phyloP scores from a whole-genome alignment of 2,888 invertebrate genomes.

The Oxystoma pomonae region DNA sequence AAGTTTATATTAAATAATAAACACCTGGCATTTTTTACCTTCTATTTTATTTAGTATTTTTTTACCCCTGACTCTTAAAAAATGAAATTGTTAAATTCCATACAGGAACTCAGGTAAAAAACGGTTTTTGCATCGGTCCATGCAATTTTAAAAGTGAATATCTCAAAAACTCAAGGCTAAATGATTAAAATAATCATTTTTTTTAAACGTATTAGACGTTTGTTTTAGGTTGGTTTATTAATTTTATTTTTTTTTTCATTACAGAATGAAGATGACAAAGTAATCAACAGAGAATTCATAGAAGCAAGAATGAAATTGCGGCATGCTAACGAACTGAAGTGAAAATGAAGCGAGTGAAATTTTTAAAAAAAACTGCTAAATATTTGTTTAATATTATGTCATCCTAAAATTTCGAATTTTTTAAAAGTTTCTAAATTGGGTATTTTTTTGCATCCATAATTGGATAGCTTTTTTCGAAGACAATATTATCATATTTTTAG shows the following conservation, averaged over 20 bases:
- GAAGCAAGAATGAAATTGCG: constrained; percentile 62
- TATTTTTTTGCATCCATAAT: too few relatives aligned
- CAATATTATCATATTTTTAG: background rate
- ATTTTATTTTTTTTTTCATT: constrained; percentile 32
- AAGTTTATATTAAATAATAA: too few relatives aligned
- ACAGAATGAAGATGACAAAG: constrained; percentile 47
- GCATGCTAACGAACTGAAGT: constrained; percentile 36
- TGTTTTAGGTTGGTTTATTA: background rate
- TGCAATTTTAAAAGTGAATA: too few relatives aligned
- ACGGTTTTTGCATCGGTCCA: too few relatives aligned
- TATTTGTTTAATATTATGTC: background rate
- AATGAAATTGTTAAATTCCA: too few relatives aligned
- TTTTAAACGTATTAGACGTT: background rate
- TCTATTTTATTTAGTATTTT: too few relatives aligned
- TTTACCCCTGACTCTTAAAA: too few relatives aligned
- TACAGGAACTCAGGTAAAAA: too few relatives aligned
- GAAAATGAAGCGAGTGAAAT: constrained; percentile 1
- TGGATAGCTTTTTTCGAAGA: too few relatives aligned
- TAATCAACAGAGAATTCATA: constrained; percentile 57
- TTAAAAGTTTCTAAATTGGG: too few relatives aligned
- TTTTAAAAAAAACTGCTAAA: background rate
- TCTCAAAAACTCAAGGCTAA: background rate
- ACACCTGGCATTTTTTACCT: too few relatives aligned
- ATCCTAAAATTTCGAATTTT: background rate
- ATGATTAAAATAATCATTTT: background rate